Evolutionary conservation across 2,888 invertebrate species (phyloP).

Genomic region (Lochmaea crataegi): DNA sequence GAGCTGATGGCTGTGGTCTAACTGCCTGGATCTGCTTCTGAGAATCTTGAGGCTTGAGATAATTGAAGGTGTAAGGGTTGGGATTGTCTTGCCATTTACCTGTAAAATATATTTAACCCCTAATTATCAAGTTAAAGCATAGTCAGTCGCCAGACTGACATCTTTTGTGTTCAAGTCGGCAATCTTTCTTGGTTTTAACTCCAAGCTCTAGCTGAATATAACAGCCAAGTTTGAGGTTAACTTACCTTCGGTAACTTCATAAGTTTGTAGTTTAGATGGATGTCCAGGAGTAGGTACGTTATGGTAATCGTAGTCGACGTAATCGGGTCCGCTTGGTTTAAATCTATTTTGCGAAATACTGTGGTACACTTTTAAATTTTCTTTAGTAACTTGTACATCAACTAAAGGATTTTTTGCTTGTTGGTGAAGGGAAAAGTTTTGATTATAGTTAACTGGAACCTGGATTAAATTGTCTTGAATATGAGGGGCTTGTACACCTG

Average conservation of each 20-base stretch:
- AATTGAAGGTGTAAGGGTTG: constrained; percentile 46
- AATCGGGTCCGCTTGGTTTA: constrained; percentile 49
- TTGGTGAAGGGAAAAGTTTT: constrained; percentile 53
- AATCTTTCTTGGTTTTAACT: not conserved
- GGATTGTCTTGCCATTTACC: constrained; percentile 55
- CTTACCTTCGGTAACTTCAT: constrained; percentile 63
- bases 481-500: constrained; percentile 39
- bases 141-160: too few species aligned
- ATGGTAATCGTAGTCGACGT: constrained; percentile 53
- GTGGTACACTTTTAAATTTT: constrained; percentile 62
- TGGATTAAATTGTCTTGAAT: constrained; percentile 58
- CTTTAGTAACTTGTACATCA: constrained; percentile 63
- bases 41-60: constrained; percentile 24
- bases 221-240: not conserved
- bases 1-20: constrained; percentile 36
- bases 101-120: constrained; percentile 13
- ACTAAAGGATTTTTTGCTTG: constrained; percentile 47
- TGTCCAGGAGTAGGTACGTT: constrained; percentile 46
- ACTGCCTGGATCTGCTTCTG: constrained; percentile 7
- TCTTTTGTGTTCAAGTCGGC: too few species aligned
- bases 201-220: not conserved
- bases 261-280: constrained; percentile 55
- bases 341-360: constrained; percentile 55
- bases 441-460: constrained; percentile 58
- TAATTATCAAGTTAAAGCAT: too few species aligned